A percentile compares a stretch with the other conserved stretches of the same genome.
Conservation (phyloP, 2,797 vertebrate genomes). For the Crocidura indochinensis region DNA sequence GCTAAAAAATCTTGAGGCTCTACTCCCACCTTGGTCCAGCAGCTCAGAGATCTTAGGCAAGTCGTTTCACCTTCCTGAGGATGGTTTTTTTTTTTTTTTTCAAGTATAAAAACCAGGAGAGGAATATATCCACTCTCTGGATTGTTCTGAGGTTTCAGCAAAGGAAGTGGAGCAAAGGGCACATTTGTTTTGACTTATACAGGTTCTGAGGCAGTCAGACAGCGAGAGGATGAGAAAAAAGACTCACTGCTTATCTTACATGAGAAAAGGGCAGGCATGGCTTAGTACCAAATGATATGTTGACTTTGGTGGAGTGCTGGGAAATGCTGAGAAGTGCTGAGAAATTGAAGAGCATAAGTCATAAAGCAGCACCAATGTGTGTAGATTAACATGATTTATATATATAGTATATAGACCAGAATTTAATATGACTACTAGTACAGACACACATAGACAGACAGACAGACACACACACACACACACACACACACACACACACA, state of each 20-base stretch:
- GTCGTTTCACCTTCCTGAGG: neutral
- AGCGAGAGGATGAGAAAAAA: neutral
- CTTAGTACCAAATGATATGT: neutral
- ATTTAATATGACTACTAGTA: no score
- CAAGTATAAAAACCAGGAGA: neutral
- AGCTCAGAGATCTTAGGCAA: neutral
- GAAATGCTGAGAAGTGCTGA: neutral
- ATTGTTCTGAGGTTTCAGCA: neutral
- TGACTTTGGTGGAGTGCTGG: slow-evolving; percentile 12
- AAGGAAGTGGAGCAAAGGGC: neutral
- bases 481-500: no score
- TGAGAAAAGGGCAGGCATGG: neutral
- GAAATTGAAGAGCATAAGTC: slow-evolving; percentile 60
- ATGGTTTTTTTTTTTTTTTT: neutral
- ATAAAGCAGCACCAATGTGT: slow-evolving; percentile 63
- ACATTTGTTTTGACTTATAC: neutral
- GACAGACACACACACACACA: no score
- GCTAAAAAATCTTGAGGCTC: slow-evolving; percentile 4
- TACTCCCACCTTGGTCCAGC: neutral
- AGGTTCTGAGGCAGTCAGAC: neutral
- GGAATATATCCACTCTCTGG: neutral
- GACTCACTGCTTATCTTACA: neutral
- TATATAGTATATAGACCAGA: neutral
- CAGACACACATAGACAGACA: no score
- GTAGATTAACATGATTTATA: no score